Evolutionary conservation across 2,888 invertebrate genomes (phyloP).

Genomic region (Geotrupes spiniger): DNA sequence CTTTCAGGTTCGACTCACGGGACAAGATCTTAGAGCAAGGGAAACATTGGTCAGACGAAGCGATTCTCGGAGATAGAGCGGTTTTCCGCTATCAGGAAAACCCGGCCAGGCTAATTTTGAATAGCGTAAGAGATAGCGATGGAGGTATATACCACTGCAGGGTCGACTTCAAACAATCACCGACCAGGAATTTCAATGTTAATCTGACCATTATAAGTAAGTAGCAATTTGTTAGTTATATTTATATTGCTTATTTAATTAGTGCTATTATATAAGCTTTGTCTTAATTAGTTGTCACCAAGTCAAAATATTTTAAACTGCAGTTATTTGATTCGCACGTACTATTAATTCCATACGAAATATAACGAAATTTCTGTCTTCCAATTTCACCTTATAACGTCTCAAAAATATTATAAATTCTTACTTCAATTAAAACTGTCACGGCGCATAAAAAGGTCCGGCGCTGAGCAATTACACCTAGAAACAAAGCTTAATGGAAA

Average conservation of each 20-base stretch:
- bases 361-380: too few species aligned
- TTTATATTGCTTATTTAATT: constrained; percentile 8
- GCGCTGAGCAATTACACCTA: too few species aligned
- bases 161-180: constrained; percentile 87
- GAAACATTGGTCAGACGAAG: constrained; percentile 78
- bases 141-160: constrained; percentile 83
- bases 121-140: constrained; percentile 71
- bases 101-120: constrained; percentile 74
- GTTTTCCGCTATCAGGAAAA: constrained; percentile 72
- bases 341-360: too few species aligned
- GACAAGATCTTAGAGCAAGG: constrained; percentile 70
- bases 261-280: too few species aligned
- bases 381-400: too few species aligned
- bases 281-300: too few species aligned
- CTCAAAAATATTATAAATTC: too few species aligned
- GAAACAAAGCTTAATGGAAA: constrained; percentile 20
- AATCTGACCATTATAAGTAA: constrained; percentile 88
- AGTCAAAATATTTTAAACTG: too few species aligned
- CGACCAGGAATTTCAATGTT: constrained; percentile 82
- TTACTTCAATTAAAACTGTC: too few species aligned
- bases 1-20: constrained; percentile 69
- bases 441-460: too few species aligned
- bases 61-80: constrained; percentile 70
- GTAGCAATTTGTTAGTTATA: too few species aligned
- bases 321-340: too few species aligned